Evolutionary conservation across 2,888 invertebrate species (phyloP).

Genomic region (Trichogramma evanescens): DNA sequence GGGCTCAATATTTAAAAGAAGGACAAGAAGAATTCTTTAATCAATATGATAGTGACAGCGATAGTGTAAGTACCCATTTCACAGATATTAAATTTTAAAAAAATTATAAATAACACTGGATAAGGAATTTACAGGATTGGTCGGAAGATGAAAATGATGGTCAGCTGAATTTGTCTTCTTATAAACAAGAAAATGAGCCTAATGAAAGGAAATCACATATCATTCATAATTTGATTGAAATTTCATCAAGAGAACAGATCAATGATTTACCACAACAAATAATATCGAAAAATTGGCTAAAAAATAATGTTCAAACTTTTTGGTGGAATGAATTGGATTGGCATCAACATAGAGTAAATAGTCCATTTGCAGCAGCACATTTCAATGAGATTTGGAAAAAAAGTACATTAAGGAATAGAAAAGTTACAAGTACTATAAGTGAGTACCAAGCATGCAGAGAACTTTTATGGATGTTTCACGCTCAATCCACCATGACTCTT

Average conservation of each 20-base stretch:
- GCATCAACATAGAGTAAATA: constrained; percentile 34
- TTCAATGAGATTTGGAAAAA: constrained; percentile 45
- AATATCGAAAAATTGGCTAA: constrained; percentile 38
- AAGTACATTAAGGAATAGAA: constrained; percentile 25
- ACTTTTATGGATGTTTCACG: constrained; percentile 42
- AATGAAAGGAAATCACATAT: constrained; percentile 24
- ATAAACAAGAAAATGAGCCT: background rate
- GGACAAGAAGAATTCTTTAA: constrained; percentile 44
- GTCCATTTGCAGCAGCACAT: constrained; percentile 40
- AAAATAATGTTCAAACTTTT: constrained; percentile 42
- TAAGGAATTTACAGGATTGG: constrained; percentile 31
- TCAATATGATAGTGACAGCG: constrained; percentile 38
- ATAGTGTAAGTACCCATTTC: constrained; percentile 28
- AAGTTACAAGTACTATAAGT: constrained; percentile 34
- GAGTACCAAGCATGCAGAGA: constrained; percentile 42
- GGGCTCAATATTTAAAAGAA: constrained; percentile 49
- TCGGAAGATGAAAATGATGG: constrained; percentile 35
- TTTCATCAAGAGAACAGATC: constrained; percentile 24
- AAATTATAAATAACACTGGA: background rate
- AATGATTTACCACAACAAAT: constrained; percentile 28
- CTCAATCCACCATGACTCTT: constrained; percentile 33
- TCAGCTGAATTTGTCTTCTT: constrained; percentile 8
- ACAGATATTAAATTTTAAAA: background rate
- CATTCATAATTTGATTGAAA: constrained; percentile 2
- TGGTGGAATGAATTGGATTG: constrained; percentile 48